Evolutionary conservation across 2,113 vertebrate species (phyloP).

Genomic region (Pavo muticus): DNA sequence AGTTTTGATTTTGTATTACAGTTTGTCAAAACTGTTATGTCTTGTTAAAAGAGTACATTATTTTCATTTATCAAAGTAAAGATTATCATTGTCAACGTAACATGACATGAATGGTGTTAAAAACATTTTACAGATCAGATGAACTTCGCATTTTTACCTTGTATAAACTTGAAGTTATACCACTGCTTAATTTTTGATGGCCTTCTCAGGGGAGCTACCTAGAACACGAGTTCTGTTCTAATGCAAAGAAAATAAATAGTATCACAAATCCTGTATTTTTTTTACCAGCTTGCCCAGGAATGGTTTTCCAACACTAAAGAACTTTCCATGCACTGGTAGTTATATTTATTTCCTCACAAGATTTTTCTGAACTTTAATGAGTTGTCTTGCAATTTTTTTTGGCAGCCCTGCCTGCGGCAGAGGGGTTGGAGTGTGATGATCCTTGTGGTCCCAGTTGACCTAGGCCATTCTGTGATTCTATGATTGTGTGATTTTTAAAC

Average conservation of each 20-base stretch:
- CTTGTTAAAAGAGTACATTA: neutral
- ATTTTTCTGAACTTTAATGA: neutral
- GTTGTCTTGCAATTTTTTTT: too few species aligned
- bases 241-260: neutral
- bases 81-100: neutral
- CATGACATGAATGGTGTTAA: neutral
- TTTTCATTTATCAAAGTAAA: slow-evolving; percentile 12
- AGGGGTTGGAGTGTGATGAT: too few species aligned
- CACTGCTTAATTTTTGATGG: neutral
- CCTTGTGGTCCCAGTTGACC: too few species aligned
- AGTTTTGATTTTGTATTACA: slow-evolving; percentile 15
- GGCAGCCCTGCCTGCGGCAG: too few species aligned
- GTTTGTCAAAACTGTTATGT: slow-evolving; percentile 53
- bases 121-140: neutral
- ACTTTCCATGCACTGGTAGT: neutral
- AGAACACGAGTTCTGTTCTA: neutral
- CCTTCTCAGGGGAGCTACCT: fast-evolving
- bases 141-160: neutral
- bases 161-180: neutral
- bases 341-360: neutral
- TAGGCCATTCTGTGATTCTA: too few species aligned
- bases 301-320: neutral
- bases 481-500: neutral
- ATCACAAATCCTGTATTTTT: fast-evolving
- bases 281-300: neutral